A percentile compares a stretch with the other conserved stretches of the same genome.
These are phyloP conservation scores for Araneus ventricosus DNA, from an alignment of 1,140 invertebrate species.

Conservation along the genomic window DNA sequence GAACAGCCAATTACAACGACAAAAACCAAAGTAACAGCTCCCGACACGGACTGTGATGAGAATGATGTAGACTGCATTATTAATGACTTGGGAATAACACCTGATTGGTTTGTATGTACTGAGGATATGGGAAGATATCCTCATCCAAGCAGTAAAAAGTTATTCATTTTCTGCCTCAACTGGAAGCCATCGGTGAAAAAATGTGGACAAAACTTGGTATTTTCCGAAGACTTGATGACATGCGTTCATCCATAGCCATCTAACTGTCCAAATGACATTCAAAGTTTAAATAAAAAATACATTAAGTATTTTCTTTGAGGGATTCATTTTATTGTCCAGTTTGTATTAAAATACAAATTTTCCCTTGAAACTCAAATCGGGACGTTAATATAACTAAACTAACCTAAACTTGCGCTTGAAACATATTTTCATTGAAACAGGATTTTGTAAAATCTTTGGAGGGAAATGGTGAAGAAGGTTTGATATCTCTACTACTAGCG, in stretches of 20 bases:
- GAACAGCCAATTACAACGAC: not conserved
- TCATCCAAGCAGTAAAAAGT: conserved; percentile 58
- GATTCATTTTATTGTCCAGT: not conserved
- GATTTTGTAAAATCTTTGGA: no score
- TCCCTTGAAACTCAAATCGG: no score
- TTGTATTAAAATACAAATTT: no score
- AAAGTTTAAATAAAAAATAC: not conserved
- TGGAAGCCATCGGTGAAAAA: conserved; percentile 58
- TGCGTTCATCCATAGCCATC: conserved; percentile 13
- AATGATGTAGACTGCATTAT: conserved; percentile 70
- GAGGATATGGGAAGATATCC: conserved; percentile 50
- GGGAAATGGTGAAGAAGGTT: no score
- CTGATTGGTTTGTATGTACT: conserved; percentile 58
- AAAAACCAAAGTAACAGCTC: conserved; percentile 42
- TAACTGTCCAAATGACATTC: not conserved
- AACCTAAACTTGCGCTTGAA: no score
- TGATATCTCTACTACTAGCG: no score
- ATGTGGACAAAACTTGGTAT: conserved; percentile 62
- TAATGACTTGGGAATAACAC: conserved; percentile 34
- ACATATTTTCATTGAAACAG: no score
- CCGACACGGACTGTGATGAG: conserved; percentile 52
- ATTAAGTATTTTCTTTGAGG: not conserved
- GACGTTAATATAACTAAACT: no score
- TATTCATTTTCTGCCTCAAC: conserved; percentile 63
- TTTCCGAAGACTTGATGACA: conserved; percentile 23